Percentiles rank a stretch among this genome's conserved stretches.
These are phyloP conservation scores for Zoroaster sp. DNA, from an alignment of 53 echinoderm and acorn worm genomes.

Conservation along the genomic window DNA sequence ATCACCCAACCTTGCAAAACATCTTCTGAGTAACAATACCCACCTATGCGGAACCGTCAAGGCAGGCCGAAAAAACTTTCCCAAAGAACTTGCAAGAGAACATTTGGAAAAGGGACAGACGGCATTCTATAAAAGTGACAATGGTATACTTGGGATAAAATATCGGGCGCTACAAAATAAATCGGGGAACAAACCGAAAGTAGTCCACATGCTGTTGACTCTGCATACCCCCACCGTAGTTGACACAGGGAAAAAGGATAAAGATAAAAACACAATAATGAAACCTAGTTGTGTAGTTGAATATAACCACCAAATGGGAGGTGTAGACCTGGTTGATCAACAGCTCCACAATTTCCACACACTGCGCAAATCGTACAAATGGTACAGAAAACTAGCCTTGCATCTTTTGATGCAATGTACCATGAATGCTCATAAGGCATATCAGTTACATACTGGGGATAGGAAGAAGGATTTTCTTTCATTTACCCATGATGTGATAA, in stretches of 20 bases:
- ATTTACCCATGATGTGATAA: no score
- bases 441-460: not conserved
- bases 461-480: not conserved
- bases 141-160: slow-evolving; percentile 25
- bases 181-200: not conserved
- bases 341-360: not conserved
- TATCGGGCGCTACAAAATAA: slow-evolving; percentile 24
- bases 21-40: slow-evolving; percentile 41
- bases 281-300: not conserved
- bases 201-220: slow-evolving; percentile 30
- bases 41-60: slow-evolving; percentile 52
- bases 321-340: slow-evolving; percentile 21
- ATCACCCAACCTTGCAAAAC: slow-evolving; percentile 18
- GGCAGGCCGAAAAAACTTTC: not conserved
- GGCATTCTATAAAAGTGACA: not conserved
- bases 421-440: not conserved
- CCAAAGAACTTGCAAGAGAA: slow-evolving; percentile 1
- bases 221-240: not conserved
- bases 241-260: not conserved
- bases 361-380: not conserved
- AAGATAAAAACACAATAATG: not conserved
- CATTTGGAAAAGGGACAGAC: slow-evolving; percentile 28
- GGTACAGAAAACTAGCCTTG: slow-evolving; percentile 12
- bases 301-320: no score
- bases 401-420: slow-evolving; percentile 1